phyloP scores from a whole-genome alignment of 2,797 vertebrate genomes.

The Artibeus lituratus region DNA sequence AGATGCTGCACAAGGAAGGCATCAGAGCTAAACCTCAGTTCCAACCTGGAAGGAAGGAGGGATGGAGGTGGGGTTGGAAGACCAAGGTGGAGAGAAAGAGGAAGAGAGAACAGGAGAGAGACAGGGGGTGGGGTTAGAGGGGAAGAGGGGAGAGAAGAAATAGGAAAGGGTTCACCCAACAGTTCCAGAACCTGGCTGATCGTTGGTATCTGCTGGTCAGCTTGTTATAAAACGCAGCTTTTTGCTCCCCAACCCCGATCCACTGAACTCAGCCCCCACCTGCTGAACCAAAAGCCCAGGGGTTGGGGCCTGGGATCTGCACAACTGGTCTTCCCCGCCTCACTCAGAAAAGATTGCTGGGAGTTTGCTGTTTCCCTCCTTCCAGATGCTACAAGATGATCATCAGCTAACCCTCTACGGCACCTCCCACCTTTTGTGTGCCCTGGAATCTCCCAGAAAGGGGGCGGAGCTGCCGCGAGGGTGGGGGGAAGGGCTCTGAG shows the following conservation, averaged over 20 bases:
- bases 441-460: not conserved
- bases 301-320: not conserved
- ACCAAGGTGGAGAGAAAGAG: not conserved
- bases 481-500: not conserved
- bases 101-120: too few relatives aligned
- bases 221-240: not conserved
- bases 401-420: not conserved
- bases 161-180: not conserved
- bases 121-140: too few relatives aligned
- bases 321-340: too few relatives aligned
- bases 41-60: not conserved
- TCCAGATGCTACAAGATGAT: not conserved
- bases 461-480: not conserved
- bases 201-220: not conserved
- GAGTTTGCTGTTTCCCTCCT: not conserved
- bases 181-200: not conserved
- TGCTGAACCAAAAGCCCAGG: not conserved
- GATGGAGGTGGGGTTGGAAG: too few relatives aligned
- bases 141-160: not conserved
- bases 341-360: not conserved
- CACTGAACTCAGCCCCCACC: not conserved
- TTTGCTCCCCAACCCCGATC: not conserved
- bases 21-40: not conserved
- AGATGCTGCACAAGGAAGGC: accelerated
- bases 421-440: too few relatives aligned